These are phyloP conservation scores for Zosterops japonicus DNA, from an alignment of 2,113 vertebrate genomes.

Conservation along the genomic window DNA sequence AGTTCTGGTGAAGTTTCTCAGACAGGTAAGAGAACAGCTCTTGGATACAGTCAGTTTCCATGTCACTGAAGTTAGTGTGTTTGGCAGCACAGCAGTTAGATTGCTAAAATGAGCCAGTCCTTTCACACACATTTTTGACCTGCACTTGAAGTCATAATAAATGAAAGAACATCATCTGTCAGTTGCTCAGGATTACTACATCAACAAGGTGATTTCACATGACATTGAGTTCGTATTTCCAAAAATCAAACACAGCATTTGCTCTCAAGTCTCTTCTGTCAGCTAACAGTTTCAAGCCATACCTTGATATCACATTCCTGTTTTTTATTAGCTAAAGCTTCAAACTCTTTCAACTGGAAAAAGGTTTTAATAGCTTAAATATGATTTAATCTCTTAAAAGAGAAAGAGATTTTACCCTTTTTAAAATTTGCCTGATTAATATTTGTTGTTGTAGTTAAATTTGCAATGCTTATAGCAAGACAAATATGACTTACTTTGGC, in stretches of 20 bases:
- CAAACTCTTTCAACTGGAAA: neutral
- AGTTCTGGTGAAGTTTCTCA: neutral
- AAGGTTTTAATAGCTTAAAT: neutral
- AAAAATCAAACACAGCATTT: neutral
- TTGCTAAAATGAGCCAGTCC: neutral
- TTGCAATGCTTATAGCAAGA: neutral
- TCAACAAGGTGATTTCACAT: neutral
- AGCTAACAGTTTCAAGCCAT: neutral
- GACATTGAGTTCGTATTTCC: neutral
- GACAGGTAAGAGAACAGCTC: neutral
- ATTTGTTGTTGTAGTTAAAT: neutral
- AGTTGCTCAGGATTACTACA: neutral
- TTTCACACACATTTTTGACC: neutral
- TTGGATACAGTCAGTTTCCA: neutral
- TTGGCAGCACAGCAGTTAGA: neutral
- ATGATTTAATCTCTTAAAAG: neutral
- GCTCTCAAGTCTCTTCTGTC: neutral
- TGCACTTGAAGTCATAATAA: neutral
- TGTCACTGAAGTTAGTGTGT: neutral
- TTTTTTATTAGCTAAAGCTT: neutral
- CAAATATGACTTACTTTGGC: conserved; percentile 80
- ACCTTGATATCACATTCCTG: neutral
- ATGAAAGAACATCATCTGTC: neutral
- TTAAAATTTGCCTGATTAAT: neutral
- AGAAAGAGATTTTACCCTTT: neutral